These are phyloP conservation scores for Eucriotettix oculatus DNA, from an alignment of 2,888 invertebrate genomes.

Conservation along the genomic window DNA sequence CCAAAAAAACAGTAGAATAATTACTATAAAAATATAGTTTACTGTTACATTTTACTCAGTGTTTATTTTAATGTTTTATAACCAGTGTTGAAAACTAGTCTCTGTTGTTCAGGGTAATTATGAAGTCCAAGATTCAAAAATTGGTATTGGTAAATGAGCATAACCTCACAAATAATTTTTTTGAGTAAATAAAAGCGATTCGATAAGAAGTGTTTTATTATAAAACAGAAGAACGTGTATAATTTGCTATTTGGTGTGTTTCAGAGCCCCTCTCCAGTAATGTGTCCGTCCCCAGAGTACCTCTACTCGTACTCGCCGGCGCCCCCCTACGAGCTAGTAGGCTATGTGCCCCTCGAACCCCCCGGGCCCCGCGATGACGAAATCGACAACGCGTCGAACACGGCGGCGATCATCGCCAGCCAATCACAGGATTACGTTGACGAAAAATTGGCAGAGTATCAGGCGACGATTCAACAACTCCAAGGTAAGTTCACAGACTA, in stretches of 20 bases:
- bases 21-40: no score
- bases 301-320: constrained; percentile 14
- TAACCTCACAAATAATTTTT: no score
- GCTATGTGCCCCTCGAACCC: constrained; percentile 63
- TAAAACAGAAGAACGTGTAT: no score
- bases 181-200: no score
- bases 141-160: no score
- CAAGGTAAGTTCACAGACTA: constrained; percentile 53
- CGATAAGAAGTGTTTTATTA: no score
- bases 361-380: constrained; percentile 41
- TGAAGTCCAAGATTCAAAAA: no score
- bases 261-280: constrained; percentile 36
- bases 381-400: constrained; percentile 40
- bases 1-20: no score
- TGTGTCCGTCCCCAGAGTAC: constrained; percentile 33
- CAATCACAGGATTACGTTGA: constrained; percentile 91
- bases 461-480: constrained; percentile 75
- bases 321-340: constrained; percentile 27
- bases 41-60: no score
- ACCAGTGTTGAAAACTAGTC: no score
- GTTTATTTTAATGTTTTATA: no score
- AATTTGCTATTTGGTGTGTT: neutral
- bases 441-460: constrained; percentile 84
- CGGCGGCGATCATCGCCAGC: constrained; percentile 81
- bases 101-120: no score